These are phyloP conservation scores for Tolmerus cingulatus DNA, from an alignment of 2,888 invertebrate species.

Conservation along the genomic window DNA sequence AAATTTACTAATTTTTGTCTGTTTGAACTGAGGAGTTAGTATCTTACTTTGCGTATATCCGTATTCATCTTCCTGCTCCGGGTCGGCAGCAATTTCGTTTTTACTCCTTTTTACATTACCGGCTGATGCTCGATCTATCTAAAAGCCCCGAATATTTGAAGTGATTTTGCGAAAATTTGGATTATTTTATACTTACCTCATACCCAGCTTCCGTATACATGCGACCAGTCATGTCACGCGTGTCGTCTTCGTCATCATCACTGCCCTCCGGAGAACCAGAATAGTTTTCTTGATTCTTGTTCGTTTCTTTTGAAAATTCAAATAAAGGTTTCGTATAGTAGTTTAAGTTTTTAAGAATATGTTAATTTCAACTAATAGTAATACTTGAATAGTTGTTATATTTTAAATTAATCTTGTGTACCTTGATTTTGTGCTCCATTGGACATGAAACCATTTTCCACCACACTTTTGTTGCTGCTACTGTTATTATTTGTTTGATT, in stretches of 20 bases:
- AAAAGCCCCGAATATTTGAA: conserved; percentile 48
- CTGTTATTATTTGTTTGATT: background rate
- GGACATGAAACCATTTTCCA: conserved; percentile 30
- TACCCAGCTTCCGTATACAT: conserved; percentile 79
- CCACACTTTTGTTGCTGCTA: background rate
- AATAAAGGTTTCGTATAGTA: background rate
- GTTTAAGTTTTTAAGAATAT: background rate
- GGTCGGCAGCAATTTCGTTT: conserved; percentile 81
- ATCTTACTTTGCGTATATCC: conserved; percentile 89
- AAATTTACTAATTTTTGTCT: background rate
- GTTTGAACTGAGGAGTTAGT: background rate
- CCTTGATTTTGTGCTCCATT: conserved; percentile 31
- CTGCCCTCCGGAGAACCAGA: conserved; percentile 33
- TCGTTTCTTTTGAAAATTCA: background rate
- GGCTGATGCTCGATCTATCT: conserved; percentile 91
- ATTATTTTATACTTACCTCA: conserved; percentile 66
- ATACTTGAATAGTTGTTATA: background rate
- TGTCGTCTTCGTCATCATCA: conserved; percentile 76
- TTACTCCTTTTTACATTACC: conserved; percentile 81
- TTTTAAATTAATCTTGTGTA: background rate
- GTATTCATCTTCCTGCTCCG: conserved; percentile 88
- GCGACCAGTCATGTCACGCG: conserved; percentile 80
- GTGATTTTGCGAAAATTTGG: background rate
- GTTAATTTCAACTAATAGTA: background rate
- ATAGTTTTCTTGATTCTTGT: background rate